Conservation (phyloP, 2,797 vertebrate species). For the Parotocinclus haroldoi region DNA sequence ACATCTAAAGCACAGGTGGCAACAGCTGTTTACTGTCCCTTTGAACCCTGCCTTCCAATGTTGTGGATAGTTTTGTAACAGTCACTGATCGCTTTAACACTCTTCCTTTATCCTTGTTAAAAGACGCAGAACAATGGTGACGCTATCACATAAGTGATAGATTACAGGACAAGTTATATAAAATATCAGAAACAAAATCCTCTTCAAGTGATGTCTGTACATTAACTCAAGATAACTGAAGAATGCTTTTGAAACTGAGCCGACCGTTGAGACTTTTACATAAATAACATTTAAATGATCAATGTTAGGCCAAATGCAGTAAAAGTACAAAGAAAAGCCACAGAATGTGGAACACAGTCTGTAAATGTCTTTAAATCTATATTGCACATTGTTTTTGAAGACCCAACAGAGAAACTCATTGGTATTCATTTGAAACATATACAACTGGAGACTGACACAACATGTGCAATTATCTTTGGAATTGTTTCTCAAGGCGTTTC, state of each 20-base stretch:
- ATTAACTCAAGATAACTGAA: neutral
- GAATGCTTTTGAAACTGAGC: constrained; percentile 5
- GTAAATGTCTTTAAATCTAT: constrained; percentile 19
- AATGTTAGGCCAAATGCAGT: neutral
- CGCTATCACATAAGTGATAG: constrained; percentile 1
- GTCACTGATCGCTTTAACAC: constrained; percentile 9
- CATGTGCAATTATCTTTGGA: constrained; percentile 50
- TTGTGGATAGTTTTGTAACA: constrained; percentile 28
- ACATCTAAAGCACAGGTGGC: constrained; percentile 56
- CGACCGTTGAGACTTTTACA: constrained; percentile 10
- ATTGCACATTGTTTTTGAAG: constrained; percentile 45
- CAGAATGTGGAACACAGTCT: neutral
- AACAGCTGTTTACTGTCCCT: neutral
- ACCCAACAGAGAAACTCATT: constrained; percentile 31
- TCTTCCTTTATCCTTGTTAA: constrained; percentile 21
- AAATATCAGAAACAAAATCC: constrained; percentile 3
- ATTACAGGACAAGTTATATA: constrained; percentile 8
- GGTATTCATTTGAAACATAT: constrained; percentile 31
- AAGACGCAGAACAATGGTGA: constrained; percentile 2
- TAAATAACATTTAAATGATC: constrained; percentile 32
- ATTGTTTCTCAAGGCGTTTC: constrained; percentile 37
- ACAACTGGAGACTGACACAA: constrained; percentile 34
- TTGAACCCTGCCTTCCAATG: neutral
- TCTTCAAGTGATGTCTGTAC: constrained; percentile 14
- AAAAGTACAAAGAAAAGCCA: constrained; percentile 1